These are phyloP conservation scores for Bergia sp. DNA, from an alignment of 92 coral and sea anemone species.

Conservation along the genomic window DNA sequence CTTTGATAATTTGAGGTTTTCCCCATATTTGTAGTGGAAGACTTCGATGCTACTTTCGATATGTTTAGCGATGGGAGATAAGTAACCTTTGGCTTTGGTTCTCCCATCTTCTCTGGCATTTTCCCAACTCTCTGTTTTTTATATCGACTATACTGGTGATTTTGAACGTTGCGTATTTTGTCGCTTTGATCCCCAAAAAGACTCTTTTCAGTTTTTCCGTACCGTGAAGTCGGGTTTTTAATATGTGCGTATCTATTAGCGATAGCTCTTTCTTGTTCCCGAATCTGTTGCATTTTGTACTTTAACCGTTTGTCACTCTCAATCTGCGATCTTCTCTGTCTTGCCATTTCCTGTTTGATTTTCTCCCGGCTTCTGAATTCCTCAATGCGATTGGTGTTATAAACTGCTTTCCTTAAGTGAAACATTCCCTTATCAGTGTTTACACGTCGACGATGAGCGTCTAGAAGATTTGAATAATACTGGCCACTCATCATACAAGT, in stretches of 20 bases:
- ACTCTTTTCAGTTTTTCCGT: conserved; percentile 4
- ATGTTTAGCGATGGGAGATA: conserved; percentile 14
- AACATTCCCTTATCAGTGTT: conserved; percentile 27
- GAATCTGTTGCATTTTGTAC: conserved; percentile 38
- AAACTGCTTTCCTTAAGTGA: neutral
- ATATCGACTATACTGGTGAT: neutral
- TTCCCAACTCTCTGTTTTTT: neutral
- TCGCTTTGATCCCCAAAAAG: neutral
- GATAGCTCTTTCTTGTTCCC: conserved; percentile 36
- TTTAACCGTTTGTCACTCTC: conserved; percentile 36
- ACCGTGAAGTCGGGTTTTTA: neutral
- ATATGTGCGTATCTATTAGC: conserved; percentile 22
- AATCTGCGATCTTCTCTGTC: conserved; percentile 32
- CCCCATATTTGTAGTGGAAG: neutral
- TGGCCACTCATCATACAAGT: conserved; percentile 9
- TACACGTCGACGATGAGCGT: conserved; percentile 22
- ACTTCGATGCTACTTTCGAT: neutral
- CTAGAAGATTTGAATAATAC: neutral
- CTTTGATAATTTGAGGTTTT: neutral
- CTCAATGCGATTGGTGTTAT: conserved; percentile 13
- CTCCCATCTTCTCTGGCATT: neutral
- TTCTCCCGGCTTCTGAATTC: conserved; percentile 35
- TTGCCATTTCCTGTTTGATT: conserved; percentile 37
- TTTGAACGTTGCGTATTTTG: neutral
- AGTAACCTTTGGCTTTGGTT: neutral